A percentile compares a stretch with the other conserved stretches of the same genome.
These are phyloP conservation scores for Stichopus horrens DNA, from an alignment of 53 echinoderm and acorn worm genomes.

Conservation along the genomic window DNA sequence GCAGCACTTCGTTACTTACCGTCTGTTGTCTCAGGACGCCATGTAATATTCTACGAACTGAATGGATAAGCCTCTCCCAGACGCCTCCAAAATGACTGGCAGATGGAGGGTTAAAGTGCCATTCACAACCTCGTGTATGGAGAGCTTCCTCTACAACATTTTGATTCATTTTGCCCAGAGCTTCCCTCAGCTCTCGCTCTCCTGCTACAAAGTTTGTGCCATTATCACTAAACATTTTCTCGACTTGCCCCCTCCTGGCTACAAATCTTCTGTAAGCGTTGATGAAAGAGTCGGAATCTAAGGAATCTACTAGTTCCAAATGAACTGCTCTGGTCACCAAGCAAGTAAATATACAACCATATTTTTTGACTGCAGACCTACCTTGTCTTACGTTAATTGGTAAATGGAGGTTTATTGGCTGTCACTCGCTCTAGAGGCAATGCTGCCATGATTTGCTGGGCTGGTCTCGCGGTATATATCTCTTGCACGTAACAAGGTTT, in stretches of 20 bases:
- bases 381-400: no score
- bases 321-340: conserved; percentile 37
- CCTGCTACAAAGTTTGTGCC: conserved; percentile 52
- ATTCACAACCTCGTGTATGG: conserved; percentile 46
- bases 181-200: conserved; percentile 32
- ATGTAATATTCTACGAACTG: conserved; percentile 5
- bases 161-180: neutral
- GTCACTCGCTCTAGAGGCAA: neutral
- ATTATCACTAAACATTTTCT: conserved; percentile 52
- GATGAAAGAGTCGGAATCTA: conserved; percentile 52
- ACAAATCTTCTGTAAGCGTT: conserved; percentile 54
- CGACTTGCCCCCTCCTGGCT: conserved; percentile 50
- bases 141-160: conserved; percentile 6
- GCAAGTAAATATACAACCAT: conserved; percentile 50
- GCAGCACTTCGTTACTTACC: conserved; percentile 5
- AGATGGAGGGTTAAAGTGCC: conserved; percentile 39
- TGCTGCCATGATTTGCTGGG: conserved; percentile 22
- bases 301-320: conserved; percentile 20
- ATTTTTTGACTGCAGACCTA: no score
- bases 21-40: conserved; percentile 16
- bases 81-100: conserved; percentile 49
- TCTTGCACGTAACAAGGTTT: neutral
- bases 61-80: conserved; percentile 41
- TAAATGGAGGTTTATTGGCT: neutral
- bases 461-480: conserved; percentile 20